Conservation (phyloP, 1,140 invertebrate species). For the Hyphantria cunea region DNA sequence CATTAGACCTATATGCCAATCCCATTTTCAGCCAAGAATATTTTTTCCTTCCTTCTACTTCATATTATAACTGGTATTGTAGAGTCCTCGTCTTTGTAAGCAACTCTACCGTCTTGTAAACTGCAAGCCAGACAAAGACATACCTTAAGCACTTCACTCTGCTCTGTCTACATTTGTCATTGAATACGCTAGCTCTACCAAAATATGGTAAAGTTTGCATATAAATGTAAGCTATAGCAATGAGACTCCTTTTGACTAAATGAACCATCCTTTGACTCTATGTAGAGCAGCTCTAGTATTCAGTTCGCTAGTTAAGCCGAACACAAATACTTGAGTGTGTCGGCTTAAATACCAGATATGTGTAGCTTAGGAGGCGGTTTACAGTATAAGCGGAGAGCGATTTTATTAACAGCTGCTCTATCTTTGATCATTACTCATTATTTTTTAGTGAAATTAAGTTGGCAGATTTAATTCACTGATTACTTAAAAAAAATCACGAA, state of each 20-base stretch:
- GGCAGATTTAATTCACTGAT: neutral
- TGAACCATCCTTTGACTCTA: conserved; percentile 26
- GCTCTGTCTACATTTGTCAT: no score
- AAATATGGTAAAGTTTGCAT: neutral
- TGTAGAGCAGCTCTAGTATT: conserved; percentile 6
- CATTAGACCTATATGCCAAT: no score
- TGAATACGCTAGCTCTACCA: no score
- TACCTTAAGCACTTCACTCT: no score
- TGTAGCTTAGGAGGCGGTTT: conserved; percentile 14
- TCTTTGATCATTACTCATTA: neutral
- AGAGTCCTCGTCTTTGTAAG: no score
- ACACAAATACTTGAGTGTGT: conserved; percentile 32
- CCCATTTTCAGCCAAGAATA: no score
- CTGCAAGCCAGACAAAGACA: no score
- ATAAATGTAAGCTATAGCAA: conserved; percentile 5
- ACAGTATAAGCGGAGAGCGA: conserved; percentile 18
- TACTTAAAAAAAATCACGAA: neutral
- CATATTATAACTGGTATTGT: no score
- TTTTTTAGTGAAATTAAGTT: neutral
- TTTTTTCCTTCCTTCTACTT: no score
- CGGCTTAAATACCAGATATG: conserved; percentile 40
- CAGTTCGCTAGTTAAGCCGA: conserved; percentile 26
- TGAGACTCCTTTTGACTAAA: conserved; percentile 23
- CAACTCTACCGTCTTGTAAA: no score
- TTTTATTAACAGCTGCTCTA: neutral